phyloP scores from a whole-genome alignment of 1,140 invertebrate genomes.

The Myzus persicae region DNA sequence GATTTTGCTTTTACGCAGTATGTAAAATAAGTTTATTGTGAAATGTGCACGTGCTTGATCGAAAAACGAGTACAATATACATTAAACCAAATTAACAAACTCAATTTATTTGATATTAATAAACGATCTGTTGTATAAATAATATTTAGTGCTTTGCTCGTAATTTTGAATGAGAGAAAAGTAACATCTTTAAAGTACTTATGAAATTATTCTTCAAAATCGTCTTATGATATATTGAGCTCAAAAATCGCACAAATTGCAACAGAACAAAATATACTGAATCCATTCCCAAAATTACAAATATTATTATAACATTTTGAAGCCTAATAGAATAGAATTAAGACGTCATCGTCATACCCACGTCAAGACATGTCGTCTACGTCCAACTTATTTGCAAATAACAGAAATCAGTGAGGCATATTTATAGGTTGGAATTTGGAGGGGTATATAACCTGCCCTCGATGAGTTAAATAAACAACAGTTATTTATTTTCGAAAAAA shows the following conservation, averaged over 20 bases:
- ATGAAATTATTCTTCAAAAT: neutral
- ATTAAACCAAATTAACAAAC: neutral
- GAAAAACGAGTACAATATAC: neutral
- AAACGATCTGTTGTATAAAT: neutral
- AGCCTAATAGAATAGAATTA: neutral
- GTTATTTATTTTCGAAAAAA: no score
- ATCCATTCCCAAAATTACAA: neutral
- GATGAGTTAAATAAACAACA: no score
- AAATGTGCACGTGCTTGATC: neutral
- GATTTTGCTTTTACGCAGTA: neutral
- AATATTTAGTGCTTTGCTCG: neutral
- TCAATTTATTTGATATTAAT: neutral
- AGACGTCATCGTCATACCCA: no score
- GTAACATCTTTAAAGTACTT: neutral
- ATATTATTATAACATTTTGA: neutral
- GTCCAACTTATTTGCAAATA: neutral
- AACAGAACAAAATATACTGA: neutral
- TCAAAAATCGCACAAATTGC: no score
- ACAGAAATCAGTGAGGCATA: no score
- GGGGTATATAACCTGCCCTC: no score
- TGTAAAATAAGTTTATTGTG: neutral
- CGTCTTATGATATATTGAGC: neutral
- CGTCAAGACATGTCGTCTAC: neutral
- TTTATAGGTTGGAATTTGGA: no score
- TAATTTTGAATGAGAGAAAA: neutral